phyloP scores from a whole-genome alignment of 1,140 invertebrate species.

The Tetraneura akinire region DNA sequence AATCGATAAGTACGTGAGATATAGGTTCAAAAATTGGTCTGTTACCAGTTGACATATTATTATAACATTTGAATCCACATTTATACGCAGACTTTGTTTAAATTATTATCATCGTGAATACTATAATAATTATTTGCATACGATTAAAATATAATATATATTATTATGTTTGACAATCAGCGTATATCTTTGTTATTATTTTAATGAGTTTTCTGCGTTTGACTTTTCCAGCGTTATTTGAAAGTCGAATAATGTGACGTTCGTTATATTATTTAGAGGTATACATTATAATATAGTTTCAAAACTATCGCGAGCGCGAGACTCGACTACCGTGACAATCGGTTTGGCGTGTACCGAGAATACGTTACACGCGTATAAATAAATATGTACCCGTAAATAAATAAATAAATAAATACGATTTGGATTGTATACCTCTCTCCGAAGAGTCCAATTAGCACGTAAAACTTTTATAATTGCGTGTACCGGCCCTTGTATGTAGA shows the following conservation, averaged over 20 bases:
- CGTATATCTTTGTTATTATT: slow-evolving; percentile 17
- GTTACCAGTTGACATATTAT: too few relatives aligned
- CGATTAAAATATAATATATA: slow-evolving; percentile 30
- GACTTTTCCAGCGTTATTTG: slow-evolving; percentile 7
- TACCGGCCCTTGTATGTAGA: too few relatives aligned
- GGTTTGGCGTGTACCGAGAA: too few relatives aligned
- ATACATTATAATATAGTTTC: too few relatives aligned
- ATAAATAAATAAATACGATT: neutral
- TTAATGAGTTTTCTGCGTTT: slow-evolving; percentile 28
- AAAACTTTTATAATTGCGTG: slow-evolving; percentile 22
- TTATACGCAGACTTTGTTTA: slow-evolving; percentile 14
- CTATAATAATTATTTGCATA: too few relatives aligned
- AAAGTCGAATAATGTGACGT: slow-evolving; percentile 24
- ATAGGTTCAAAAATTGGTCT: too few relatives aligned
- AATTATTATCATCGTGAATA: slow-evolving; percentile 17
- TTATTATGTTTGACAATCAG: too few relatives aligned
- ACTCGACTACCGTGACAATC: neutral
- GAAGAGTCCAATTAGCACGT: slow-evolving; percentile 1
- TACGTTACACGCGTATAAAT: too few relatives aligned
- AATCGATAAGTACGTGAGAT: too few relatives aligned
- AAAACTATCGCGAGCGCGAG: slow-evolving; percentile 24
- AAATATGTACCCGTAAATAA: too few relatives aligned
- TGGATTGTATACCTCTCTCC: neutral
- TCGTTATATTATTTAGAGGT: too few relatives aligned
- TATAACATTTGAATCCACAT: too few relatives aligned